A percentile compares a stretch with the other conserved stretches of the same genome.
Conservation (phyloP, 2,113 vertebrate genomes). For the Copsychus sechellarum region DNA sequence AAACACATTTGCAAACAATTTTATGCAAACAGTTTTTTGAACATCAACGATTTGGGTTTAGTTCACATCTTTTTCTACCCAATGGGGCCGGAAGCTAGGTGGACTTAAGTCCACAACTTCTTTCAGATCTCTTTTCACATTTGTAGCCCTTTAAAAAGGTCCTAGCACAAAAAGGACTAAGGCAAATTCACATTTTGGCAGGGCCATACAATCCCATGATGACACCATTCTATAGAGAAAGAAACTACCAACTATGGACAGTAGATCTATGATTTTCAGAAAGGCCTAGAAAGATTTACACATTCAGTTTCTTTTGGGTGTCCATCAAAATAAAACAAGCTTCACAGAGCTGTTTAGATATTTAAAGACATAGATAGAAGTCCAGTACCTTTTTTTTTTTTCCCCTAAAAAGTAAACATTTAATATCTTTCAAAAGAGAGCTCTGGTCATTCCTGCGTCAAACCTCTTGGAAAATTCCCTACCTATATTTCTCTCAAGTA, state of each 20-base stretch:
- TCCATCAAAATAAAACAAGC: neutral
- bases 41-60: neutral
- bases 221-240: neutral
- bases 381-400: neutral
- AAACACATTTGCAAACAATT: neutral
- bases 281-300: neutral
- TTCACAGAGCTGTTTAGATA: neutral
- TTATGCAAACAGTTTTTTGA: neutral
- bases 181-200: neutral
- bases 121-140: neutral
- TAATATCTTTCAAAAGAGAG: neutral
- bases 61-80: neutral
- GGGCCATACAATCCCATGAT: neutral
- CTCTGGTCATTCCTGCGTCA: neutral
- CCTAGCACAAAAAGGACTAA: neutral
- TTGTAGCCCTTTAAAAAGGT: neutral
- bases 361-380: neutral
- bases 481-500: neutral
- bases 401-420: neutral
- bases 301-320: neutral
- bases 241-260: neutral
- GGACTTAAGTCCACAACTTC: neutral
- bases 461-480: neutral
- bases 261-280: neutral
- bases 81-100: neutral